These are phyloP conservation scores for Holacanthella duospinosa DNA, from an alignment of 2,888 invertebrate genomes.

Conservation along the genomic window DNA sequence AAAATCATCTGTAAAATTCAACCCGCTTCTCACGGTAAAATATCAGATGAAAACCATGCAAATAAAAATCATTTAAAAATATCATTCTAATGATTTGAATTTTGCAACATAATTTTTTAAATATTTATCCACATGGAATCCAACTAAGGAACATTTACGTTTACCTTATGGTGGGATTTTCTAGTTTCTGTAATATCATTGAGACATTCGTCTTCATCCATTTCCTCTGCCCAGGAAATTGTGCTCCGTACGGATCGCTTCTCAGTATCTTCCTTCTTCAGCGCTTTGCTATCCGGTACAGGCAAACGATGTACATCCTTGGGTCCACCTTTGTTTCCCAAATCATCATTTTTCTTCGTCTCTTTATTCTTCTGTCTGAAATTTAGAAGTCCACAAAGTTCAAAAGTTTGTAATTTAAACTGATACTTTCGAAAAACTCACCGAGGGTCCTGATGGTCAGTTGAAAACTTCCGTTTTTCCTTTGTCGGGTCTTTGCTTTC, in stretches of 20 bases:
- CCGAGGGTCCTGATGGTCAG: conserved; percentile 14
- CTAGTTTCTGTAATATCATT: background rate
- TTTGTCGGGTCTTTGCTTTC: conserved; percentile 10
- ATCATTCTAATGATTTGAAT: too few relatives aligned
- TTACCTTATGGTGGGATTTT: background rate
- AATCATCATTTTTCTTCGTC: background rate
- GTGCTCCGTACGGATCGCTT: background rate
- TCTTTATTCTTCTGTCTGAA: background rate
- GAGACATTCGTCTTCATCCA: conserved; percentile 30
- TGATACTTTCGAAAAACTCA: background rate
- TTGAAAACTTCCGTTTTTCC: conserved; percentile 6
- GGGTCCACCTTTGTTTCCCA: background rate
- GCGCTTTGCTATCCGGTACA: background rate
- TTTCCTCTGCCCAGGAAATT: conserved; percentile 35
- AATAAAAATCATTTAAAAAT: background rate
- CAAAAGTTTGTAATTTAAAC: background rate
- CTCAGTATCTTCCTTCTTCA: conserved; percentile 2
- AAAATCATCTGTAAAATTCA: too few relatives aligned
- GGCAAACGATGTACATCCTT: background rate
- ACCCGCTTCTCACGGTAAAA: too few relatives aligned
- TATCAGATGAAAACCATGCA: too few relatives aligned
- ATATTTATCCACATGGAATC: too few relatives aligned
- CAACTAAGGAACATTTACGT: background rate
- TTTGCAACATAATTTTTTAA: too few relatives aligned
- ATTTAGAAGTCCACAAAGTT: background rate